Base-by-base conservation (phyloP, 2,888 invertebrate species). In the Criorhina ranunculi region DNA sequence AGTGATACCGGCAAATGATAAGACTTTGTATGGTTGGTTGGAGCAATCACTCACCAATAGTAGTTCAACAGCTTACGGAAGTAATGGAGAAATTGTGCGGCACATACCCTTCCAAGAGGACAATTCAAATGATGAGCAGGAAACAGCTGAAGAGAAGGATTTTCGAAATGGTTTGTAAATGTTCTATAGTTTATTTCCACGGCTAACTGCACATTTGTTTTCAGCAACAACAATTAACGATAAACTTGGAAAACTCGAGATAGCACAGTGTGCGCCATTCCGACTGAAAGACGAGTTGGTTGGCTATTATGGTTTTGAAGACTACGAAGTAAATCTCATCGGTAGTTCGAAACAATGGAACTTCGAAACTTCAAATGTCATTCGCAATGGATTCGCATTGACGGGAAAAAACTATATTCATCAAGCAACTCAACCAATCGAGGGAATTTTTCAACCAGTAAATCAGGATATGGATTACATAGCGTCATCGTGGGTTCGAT, bases 251-350 rank as follows among this genome's bases (percentile, higher is more conserved):
- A 12, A 2, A 5, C 37, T 70, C 0, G 57, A 70, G 11, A 60
- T 78, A 11, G 70, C 70, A 0, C 29, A 55, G n/a, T 62, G 40
- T 40, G 42, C 62, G 9, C 70, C 70, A 24, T 70, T 35, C 29
- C 15, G 31, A 7, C 11, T 35, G 2, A 1, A n/a, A 4, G 49
- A 62, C 15, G 55, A 78, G 2, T 5, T n/a, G 2, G 55, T 70
- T 17, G 57, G 55, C 6, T 78, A 78, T 17, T 64, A 57, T 4
- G 78, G 78, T 11, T 78, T 78, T n/a, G 78, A 78, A 31, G 62
- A 70, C 46, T 78, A 78, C 29, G 78, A 78, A 24, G 0, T 7
- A 24, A 78, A 78, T 11, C 4, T 15, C 9, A 78, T 70, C 12
- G 78, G 70, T 0, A 12, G 7, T 5, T 49, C 66, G 3, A 66